Base-by-base conservation (phyloP, 1,140 invertebrate species). In the Conus betulinus region DNA sequence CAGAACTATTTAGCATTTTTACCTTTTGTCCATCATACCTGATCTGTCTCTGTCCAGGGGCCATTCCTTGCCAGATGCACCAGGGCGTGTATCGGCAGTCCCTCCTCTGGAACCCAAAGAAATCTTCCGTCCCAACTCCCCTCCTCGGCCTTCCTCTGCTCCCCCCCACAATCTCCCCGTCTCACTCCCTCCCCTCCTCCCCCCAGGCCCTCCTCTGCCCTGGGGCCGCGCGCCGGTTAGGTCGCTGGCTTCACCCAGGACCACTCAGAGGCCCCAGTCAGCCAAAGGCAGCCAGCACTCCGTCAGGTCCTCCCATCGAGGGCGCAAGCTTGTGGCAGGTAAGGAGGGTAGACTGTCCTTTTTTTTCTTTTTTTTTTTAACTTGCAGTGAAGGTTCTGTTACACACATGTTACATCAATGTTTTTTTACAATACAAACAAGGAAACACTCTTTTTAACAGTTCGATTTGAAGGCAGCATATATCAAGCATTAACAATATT, bases 51-150 rank as follows among this genome's bases (percentile, higher is more conserved):
- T 55, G 55, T 76, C 27, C 79, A 91, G 83, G 51, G 85, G 83
- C 63, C 89, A 92, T 88, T 78, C 90, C 27, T 52, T 92, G 85
- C 90, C 93, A 39, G 88, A 89, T 3, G 25, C 57, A 2, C 83
- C 55, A 25, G 92, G 93, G 74, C 81, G 91, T n/a, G 87, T 88
- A 15, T 93, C 92, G 82, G 90, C 91, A 82, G 91, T 93, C 0
- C 93, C 92, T 23, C 51, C 93, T 4, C 79, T 93, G 91, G 90
- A 93, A 51, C 89, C 92, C 10, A 90, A 86, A 25, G 89, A 93
- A 11, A 84, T 94, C n/a, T 93, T 92, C 87, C 79, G 92, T 25
- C 90, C 93, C 17, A 39, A 85, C 23, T 87, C 88, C 51, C 91
- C 91, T 23, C 86, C 89, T 15, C 74, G 91, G 27, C 88, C 91